Evolutionary conservation across 2,797 vertebrate genomes (phyloP).

Genomic region (Eulemur mongoz): DNA sequence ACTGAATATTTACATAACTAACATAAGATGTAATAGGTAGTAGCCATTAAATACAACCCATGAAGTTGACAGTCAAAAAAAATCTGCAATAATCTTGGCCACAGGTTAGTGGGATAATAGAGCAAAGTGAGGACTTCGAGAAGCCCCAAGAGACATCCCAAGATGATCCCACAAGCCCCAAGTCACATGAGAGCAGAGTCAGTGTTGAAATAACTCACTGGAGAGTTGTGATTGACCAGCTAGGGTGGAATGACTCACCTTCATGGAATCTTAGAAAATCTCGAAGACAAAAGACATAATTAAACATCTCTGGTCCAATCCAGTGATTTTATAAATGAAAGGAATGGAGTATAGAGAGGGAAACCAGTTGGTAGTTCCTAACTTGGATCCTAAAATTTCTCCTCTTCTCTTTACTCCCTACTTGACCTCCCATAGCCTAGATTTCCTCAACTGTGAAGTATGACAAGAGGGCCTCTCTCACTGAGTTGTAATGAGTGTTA

Average conservation of each 20-base stretch:
- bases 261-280: background rate
- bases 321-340: background rate
- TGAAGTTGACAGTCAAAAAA: background rate
- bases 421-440: background rate
- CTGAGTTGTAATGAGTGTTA: background rate
- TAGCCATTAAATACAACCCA: background rate
- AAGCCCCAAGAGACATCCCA: background rate
- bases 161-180: background rate
- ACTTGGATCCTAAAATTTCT: background rate
- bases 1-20: background rate
- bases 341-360: background rate
- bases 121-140: background rate
- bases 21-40: background rate
- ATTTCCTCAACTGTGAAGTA: background rate
- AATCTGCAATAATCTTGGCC: background rate
- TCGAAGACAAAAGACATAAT: background rate
- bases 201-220: background rate
- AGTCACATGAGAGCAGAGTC: background rate
- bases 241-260: background rate
- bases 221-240: background rate
- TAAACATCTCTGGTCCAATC: background rate
- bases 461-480: constrained; percentile 5
- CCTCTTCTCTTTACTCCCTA: background rate
- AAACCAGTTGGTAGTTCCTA: background rate
- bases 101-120: background rate